Conservation (phyloP, 2,113 vertebrate species). For the Microtus oregoni region DNA sequence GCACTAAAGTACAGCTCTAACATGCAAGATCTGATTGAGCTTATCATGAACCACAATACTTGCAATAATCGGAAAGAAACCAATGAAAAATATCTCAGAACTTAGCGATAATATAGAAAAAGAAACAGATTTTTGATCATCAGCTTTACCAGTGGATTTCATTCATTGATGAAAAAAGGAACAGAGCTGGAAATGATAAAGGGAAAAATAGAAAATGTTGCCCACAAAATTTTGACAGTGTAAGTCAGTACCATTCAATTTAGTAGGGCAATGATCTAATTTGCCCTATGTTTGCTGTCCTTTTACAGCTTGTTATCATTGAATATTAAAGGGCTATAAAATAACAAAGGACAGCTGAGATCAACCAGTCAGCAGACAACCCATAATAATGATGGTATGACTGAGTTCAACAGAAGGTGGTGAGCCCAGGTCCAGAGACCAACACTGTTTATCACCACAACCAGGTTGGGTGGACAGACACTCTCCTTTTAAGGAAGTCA, state of each 20-base stretch:
- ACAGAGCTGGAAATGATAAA: neutral
- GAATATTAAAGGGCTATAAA: neutral
- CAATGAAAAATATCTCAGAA: neutral
- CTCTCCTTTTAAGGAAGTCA: conserved; percentile 6
- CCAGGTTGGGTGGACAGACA: neutral
- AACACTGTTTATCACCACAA: neutral
- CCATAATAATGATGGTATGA: neutral
- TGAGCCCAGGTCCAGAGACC: neutral
- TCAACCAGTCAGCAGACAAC: conserved; percentile 43
- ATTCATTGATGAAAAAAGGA: neutral
- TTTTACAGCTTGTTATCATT: conserved; percentile 52
- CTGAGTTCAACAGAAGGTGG: neutral
- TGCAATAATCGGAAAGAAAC: neutral
- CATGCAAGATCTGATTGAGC: conserved; percentile 1
- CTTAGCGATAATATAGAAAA: neutral
- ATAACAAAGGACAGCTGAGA: neutral
- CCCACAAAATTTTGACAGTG: conserved; percentile 46
- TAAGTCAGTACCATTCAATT: conserved; percentile 15
- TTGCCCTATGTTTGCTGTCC: neutral
- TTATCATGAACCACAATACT: neutral
- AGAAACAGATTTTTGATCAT: neutral
- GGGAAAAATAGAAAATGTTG: neutral
- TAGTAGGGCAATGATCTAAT: neutral
- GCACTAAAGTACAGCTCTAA: neutral
- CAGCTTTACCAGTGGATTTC: neutral